A percentile compares a stretch with the other conserved stretches of the same genome.
Evolutionary conservation across 2,797 vertebrate species (phyloP).

Genomic region (Hyperoplus immaculatus): DNA sequence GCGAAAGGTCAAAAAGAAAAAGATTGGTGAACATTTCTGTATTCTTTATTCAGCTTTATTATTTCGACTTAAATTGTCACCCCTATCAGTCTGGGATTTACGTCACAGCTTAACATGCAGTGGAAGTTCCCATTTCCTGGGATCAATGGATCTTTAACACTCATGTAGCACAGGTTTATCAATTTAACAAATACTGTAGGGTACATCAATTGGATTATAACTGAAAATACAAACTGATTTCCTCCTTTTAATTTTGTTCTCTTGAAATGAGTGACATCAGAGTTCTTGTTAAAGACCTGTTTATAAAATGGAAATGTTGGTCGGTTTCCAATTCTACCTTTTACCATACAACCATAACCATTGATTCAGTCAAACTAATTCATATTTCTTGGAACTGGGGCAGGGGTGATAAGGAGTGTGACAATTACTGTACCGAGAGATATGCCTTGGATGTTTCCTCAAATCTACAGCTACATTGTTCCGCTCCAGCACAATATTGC

Average conservation of each 20-base stretch:
- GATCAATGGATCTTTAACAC: background rate
- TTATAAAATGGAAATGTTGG: too few relatives aligned
- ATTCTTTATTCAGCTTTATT: background rate
- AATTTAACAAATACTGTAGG: too few relatives aligned
- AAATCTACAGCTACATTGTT: background rate
- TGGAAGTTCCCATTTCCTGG: background rate
- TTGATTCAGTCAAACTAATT: background rate
- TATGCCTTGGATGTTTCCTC: background rate
- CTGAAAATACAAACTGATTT: background rate
- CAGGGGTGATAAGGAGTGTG: background rate
- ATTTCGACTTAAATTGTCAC: background rate
- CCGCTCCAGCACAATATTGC: background rate
- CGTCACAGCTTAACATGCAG: background rate
- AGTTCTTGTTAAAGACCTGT: background rate
- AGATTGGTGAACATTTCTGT: background rate
- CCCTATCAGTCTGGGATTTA: background rate
- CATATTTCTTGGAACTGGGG: constrained; percentile 12
- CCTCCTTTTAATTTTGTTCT: background rate
- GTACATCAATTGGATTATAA: background rate
- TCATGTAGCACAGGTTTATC: background rate
- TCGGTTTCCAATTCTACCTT: background rate
- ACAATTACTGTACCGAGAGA: background rate
- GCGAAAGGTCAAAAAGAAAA: background rate
- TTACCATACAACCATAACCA: background rate
- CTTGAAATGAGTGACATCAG: background rate